Conservation (phyloP, 2,113 vertebrate species). For the Mobula birostris region DNA sequence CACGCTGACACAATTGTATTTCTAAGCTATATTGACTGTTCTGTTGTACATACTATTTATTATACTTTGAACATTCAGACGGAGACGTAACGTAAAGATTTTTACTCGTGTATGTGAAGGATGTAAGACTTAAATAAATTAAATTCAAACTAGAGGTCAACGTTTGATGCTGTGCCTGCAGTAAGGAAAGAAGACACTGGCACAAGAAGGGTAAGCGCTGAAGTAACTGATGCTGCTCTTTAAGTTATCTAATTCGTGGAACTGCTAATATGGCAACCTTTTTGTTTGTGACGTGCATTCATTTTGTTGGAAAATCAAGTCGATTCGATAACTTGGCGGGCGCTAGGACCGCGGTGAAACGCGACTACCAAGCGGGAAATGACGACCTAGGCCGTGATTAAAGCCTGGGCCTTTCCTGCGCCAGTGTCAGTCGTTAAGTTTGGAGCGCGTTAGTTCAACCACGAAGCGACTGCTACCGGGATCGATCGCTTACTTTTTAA, state of each 20-base stretch:
- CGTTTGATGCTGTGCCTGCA: neutral
- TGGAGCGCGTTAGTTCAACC: neutral
- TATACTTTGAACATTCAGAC: no score
- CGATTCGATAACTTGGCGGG: neutral
- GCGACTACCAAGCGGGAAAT: conserved; percentile 3
- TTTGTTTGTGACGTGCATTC: neutral
- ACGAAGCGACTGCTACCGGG: neutral
- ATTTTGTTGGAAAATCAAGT: neutral
- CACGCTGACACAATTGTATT: no score
- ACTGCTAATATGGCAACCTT: neutral
- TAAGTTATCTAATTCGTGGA: neutral
- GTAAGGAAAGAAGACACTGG: neutral
- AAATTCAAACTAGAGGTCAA: neutral
- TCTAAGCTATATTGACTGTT: no score
- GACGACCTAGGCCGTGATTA: conserved; percentile 11
- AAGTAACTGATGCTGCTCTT: no score
- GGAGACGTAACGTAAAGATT: no score
- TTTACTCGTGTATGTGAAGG: no score
- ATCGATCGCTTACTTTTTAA: neutral
- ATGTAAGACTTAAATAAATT: no score
- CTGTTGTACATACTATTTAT: no score
- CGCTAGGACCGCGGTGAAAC: conserved; percentile 2
- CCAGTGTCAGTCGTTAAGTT: neutral
- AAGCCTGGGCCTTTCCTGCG: neutral
- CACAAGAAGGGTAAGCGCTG: neutral